Evolutionary conservation across 2,797 vertebrate genomes (phyloP).

Genomic region (Parotocinclus haroldoi): DNA sequence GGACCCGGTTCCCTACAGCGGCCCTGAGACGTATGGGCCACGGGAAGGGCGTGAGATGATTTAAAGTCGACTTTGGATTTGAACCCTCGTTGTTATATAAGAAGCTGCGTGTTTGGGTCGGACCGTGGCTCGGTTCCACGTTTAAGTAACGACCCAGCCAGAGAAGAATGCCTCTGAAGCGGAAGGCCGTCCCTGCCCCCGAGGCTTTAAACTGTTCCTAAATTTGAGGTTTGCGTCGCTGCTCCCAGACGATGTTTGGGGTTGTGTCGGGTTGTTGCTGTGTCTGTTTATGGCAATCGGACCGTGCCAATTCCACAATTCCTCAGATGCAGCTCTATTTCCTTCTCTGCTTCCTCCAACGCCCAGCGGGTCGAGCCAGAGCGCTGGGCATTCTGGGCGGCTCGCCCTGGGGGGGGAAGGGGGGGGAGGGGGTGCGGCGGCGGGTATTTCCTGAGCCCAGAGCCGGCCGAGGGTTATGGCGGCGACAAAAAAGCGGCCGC

Average conservation of each 20-base stretch:
- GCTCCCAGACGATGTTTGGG: slow-evolving; percentile 34
- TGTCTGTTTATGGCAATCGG: slow-evolving; percentile 36
- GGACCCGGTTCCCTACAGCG: no score
- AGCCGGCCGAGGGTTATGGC: slow-evolving; percentile 32
- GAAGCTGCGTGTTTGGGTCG: no score
- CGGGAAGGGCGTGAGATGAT: no score
- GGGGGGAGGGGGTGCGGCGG: slow-evolving; percentile 20
- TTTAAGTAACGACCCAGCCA: not conserved
- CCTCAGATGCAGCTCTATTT: slow-evolving; percentile 56
- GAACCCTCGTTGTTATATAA: no score
- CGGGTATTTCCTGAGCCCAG: slow-evolving; percentile 53
- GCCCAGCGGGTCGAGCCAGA: slow-evolving; percentile 59
- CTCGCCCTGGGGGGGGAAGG: slow-evolving; percentile 44
- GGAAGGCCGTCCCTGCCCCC: not conserved
- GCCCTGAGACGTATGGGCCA: no score
- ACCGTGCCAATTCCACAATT: slow-evolving; percentile 67
- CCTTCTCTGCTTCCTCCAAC: slow-evolving; percentile 61
- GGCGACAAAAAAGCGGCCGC: slow-evolving; percentile 9
- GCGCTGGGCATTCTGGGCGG: slow-evolving; percentile 50
- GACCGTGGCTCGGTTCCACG: no score
- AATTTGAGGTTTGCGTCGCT: slow-evolving; percentile 14
- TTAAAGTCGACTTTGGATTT: no score
- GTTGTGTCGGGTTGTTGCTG: slow-evolving; percentile 29
- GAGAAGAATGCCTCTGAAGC: not conserved
- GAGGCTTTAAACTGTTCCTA: slow-evolving; percentile 15